These are phyloP conservation scores for Microdon myrmicae DNA, from an alignment of 2,888 invertebrate species.

Conservation along the genomic window DNA sequence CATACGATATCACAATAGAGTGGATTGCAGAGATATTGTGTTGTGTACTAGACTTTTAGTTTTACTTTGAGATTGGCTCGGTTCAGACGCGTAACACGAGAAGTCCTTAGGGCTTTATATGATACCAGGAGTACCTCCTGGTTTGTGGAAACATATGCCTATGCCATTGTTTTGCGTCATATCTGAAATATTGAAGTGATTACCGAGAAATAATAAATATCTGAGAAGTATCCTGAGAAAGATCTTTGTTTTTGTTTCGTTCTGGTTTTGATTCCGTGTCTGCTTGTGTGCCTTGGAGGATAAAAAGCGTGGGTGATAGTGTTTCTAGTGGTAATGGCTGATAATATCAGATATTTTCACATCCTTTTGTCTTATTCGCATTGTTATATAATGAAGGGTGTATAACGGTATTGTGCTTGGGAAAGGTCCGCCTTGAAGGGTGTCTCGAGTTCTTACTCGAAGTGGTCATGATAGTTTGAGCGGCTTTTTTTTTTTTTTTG, in stretches of 20 bases:
- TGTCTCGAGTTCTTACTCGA: not conserved
- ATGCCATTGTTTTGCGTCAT: too few species aligned
- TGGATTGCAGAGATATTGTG: too few species aligned
- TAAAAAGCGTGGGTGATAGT: constrained; percentile 37
- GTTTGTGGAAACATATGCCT: too few species aligned
- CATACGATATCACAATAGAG: constrained; percentile 33
- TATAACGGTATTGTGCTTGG: constrained; percentile 16
- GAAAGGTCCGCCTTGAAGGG: constrained; percentile 7
- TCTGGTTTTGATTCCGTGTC: not conserved
- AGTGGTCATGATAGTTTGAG: too few species aligned
- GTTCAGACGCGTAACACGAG: constrained; percentile 39
- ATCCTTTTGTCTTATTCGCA: constrained; percentile 9
- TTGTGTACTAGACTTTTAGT: constrained; percentile 50
- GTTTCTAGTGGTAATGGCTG: constrained; percentile 42
- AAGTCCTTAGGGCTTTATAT: constrained; percentile 8
- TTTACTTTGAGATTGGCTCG: constrained; percentile 47
- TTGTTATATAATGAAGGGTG: constrained; percentile 40
- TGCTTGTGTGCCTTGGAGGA: constrained; percentile 4
- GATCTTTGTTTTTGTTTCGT: constrained; percentile 8
- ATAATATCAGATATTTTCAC: constrained; percentile 34
- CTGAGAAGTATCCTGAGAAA: too few species aligned
- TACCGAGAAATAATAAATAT: too few species aligned
- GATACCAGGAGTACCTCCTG: not conserved
- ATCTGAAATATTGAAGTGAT: too few species aligned
- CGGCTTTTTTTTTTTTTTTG: too few species aligned